phyloP scores from a whole-genome alignment of 2,797 vertebrate species.

The Diplodus sargus region DNA sequence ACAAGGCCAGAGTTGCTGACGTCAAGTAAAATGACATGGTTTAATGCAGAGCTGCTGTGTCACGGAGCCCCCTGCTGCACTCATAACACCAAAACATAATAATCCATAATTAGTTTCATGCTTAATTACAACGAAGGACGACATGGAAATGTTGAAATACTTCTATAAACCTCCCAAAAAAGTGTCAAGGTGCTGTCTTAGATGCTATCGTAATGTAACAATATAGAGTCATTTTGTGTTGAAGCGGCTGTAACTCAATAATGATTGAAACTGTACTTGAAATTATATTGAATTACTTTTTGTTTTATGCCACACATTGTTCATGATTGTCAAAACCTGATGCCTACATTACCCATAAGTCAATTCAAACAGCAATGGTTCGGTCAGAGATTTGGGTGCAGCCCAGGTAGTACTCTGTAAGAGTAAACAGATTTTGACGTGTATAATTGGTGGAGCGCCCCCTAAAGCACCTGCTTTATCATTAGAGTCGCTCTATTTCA shows the following conservation, averaged over 20 bases:
- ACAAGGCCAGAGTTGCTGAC: neutral
- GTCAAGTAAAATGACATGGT: neutral
- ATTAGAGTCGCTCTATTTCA: neutral
- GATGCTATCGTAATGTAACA: neutral
- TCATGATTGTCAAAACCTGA: neutral
- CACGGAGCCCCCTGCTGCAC: neutral
- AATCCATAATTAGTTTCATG: conserved; percentile 33
- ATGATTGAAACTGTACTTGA: too few species aligned
- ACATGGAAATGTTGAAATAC: conserved; percentile 14
- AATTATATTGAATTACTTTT: too few species aligned
- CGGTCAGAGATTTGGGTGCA: neutral
- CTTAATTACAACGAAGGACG: conserved; percentile 10
- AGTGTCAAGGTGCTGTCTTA: neutral
- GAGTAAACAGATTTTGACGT: neutral
- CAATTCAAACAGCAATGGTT: neutral
- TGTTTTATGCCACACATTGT: neutral
- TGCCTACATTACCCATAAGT: neutral
- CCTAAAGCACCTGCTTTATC: neutral
- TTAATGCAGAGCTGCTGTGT: conserved; percentile 9
- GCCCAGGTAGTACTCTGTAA: neutral
- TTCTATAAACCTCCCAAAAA: conserved; percentile 10
- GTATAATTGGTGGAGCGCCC: neutral
- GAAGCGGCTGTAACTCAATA: too few species aligned
- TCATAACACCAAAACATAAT: conserved; percentile 14
- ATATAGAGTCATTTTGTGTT: too few species aligned